phyloP scores from a whole-genome alignment of 2,113 vertebrate species.

The Pelvicachromis taeniatus region DNA sequence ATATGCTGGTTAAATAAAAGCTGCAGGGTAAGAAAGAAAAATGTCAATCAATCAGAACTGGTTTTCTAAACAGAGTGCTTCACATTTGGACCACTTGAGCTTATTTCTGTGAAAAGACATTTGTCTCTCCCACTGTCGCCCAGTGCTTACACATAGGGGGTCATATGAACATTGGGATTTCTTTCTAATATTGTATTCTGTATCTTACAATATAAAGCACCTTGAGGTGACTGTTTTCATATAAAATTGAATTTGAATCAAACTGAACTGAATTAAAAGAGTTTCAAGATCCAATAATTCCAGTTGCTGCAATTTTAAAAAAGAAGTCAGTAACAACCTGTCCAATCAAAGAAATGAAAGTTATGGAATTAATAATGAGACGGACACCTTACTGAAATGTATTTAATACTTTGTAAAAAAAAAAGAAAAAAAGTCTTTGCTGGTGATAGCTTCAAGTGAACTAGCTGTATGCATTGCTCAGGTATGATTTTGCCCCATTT shows the following conservation, averaged over 20 bases:
- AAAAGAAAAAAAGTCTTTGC: no score
- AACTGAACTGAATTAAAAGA: background rate
- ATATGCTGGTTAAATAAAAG: conserved; percentile 57
- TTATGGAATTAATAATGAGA: no score
- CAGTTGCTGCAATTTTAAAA: background rate
- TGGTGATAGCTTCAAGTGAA: no score
- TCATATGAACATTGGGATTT: background rate
- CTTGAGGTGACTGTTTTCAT: background rate
- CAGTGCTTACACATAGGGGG: background rate
- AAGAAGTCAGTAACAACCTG: background rate
- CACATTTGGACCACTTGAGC: background rate
- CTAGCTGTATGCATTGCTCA: no score
- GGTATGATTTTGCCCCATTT: no score
- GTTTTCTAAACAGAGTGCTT: background rate
- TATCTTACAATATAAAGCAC: background rate
- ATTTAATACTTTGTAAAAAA: no score
- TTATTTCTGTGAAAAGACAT: background rate
- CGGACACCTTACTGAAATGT: background rate
- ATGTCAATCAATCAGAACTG: background rate
- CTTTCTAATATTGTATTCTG: background rate
- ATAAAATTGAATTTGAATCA: background rate
- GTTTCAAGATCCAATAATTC: background rate
- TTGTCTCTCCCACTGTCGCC: background rate
- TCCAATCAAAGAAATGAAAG: background rate
- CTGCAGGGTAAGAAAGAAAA: background rate